These are phyloP conservation scores for Druon quercuslanigerum DNA, from an alignment of 1,140 invertebrate species.

Conservation along the genomic window DNA sequence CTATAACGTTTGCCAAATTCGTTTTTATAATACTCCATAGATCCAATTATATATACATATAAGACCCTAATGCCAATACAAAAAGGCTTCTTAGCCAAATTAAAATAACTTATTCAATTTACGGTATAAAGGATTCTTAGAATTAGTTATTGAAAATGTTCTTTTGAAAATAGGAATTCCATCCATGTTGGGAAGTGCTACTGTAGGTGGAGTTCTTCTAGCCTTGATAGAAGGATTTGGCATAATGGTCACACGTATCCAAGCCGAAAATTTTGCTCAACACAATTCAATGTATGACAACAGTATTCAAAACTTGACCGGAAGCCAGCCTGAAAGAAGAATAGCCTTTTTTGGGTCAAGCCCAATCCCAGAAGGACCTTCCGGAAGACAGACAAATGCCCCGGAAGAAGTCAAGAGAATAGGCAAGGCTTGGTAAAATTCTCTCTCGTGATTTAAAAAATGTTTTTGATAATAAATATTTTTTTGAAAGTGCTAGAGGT, in stretches of 20 bases:
- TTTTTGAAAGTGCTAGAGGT: no score
- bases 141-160: not conserved
- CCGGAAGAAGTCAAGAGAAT: constrained; percentile 38
- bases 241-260: constrained; percentile 45
- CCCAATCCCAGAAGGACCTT: not conserved
- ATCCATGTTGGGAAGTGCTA: constrained; percentile 51
- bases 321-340: constrained; percentile 1
- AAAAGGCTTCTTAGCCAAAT: no score
- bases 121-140: no score
- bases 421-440: constrained; percentile 39
- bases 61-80: no score
- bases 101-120: no score
- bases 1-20: no score
- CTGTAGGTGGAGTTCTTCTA: constrained; percentile 45
- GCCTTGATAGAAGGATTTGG: constrained; percentile 45
- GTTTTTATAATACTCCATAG: no score
- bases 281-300: constrained; percentile 38
- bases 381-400: not conserved
- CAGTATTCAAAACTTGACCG: constrained; percentile 38
- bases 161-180: constrained; percentile 34
- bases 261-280: constrained; percentile 45
- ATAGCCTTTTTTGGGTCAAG: constrained; percentile 8
- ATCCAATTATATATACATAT: no score
- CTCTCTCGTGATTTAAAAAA: no score
- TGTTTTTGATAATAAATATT: no score